These are phyloP conservation scores for Mormyrus hasselquistii DNA, from an alignment of 2,797 vertebrate genomes.

Conservation along the genomic window DNA sequence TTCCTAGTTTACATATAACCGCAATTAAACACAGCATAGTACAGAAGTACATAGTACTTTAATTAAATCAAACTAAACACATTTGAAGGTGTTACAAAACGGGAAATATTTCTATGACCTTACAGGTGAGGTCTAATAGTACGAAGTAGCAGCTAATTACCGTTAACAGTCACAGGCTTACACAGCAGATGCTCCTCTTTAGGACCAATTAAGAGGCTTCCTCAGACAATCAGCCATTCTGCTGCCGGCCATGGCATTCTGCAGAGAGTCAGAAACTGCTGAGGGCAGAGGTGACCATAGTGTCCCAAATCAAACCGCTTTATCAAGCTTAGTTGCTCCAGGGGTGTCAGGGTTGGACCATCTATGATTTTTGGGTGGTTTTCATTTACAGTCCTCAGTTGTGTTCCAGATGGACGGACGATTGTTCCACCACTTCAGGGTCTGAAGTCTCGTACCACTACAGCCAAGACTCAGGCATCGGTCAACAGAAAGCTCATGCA, in stretches of 20 bases:
- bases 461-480: neutral
- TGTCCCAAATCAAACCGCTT: neutral
- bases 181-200: neutral
- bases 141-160: neutral
- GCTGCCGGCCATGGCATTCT: neutral
- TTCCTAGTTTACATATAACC: slow-evolving; percentile 18
- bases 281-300: neutral
- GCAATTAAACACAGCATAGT: slow-evolving; percentile 15
- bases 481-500: neutral
- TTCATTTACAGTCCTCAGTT: neutral
- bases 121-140: neutral
- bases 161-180: neutral
- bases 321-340: neutral
- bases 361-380: neutral
- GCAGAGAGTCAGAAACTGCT: neutral
- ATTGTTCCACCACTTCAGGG: neutral
- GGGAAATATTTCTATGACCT: neutral
- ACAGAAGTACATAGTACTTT: neutral
- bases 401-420: neutral
- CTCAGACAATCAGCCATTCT: neutral
- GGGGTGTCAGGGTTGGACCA: neutral
- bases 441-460: neutral
- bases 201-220: neutral
- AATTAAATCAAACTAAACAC: slow-evolving; percentile 3
- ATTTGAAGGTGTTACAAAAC: neutral